Percentiles rank a stretch among this genome's conserved stretches.
phyloP scores from a whole-genome alignment of 2,888 invertebrate genomes.

The Eurytoma californica region DNA sequence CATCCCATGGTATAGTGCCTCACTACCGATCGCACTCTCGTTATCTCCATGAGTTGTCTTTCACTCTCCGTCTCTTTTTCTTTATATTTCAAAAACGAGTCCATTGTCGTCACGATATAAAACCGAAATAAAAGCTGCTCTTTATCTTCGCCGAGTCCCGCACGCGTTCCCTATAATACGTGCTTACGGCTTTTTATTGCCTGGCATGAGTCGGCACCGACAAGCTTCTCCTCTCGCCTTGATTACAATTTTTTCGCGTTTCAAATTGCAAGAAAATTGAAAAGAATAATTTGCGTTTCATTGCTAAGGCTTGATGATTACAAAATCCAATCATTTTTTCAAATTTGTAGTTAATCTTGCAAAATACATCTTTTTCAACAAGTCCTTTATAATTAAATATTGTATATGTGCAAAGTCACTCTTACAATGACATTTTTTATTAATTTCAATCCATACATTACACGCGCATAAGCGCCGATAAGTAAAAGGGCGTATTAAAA shows the following conservation, averaged over 20 bases:
- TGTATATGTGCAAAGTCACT: too few relatives aligned
- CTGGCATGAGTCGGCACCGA: conserved; percentile 28
- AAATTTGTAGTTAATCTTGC: too few relatives aligned
- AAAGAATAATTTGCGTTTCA: too few relatives aligned
- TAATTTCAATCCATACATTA: too few relatives aligned
- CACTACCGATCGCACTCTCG: background rate
- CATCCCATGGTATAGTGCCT: background rate
- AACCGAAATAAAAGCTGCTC: conserved; percentile 28
- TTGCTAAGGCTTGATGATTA: too few relatives aligned
- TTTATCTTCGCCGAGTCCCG: conserved; percentile 3
- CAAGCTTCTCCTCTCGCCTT: conserved; percentile 14
- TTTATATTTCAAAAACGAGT: conserved; percentile 1
- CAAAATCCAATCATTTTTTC: too few relatives aligned
- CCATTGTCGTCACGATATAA: conserved; percentile 13
- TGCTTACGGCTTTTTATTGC: conserved; percentile 49
- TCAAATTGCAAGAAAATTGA: background rate
- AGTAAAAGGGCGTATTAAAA: too few relatives aligned
- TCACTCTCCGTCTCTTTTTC: background rate
- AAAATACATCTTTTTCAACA: too few relatives aligned
- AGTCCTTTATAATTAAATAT: too few relatives aligned
- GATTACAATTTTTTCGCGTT: conserved; percentile 43
- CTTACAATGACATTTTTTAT: too few relatives aligned
- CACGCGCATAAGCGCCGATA: too few relatives aligned
- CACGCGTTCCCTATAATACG: conserved; percentile 45
- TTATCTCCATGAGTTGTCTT: conserved; percentile 21